Conservation (phyloP, 2,888 invertebrate species). For the Apeira syringaria region DNA sequence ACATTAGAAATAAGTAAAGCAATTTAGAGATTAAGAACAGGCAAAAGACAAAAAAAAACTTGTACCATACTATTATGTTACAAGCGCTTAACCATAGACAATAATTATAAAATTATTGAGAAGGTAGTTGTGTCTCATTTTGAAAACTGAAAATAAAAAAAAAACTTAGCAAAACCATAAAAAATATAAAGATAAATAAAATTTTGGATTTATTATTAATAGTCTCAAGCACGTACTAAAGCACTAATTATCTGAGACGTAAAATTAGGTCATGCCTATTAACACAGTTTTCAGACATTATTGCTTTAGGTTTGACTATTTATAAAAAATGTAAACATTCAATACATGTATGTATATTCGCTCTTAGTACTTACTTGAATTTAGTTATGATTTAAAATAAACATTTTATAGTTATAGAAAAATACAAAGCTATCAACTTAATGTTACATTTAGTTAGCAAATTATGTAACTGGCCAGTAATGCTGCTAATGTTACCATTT, state of each 20-base stretch:
- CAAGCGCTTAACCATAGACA: constrained; percentile 27
- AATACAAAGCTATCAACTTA: constrained; percentile 11
- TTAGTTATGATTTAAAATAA: constrained; percentile 34
- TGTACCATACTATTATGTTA: constrained; percentile 28
- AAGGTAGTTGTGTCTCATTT: constrained; percentile 56
- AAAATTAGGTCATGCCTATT: constrained; percentile 31
- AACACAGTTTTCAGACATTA: constrained; percentile 22
- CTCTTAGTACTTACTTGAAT: constrained; percentile 47
- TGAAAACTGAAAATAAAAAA: constrained; percentile 66
- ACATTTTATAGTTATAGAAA: constrained; percentile 18
- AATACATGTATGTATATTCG: constrained; percentile 35
- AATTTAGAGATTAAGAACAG: constrained; percentile 59
- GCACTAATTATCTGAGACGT: constrained; percentile 23
- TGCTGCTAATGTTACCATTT: constrained; percentile 13
- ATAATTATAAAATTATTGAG: constrained; percentile 38
- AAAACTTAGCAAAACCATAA: constrained; percentile 67
- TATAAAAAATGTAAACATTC: constrained; percentile 37
- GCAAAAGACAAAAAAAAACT: constrained; percentile 62
- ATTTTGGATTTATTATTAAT: constrained; percentile 30
- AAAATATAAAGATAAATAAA: constrained; percentile 51
- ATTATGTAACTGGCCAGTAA: constrained; percentile 17
- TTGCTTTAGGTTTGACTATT: constrained; percentile 26
- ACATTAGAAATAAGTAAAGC: constrained; percentile 58
- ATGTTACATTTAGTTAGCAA: constrained; percentile 13
- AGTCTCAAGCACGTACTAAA: constrained; percentile 12